These are phyloP conservation scores for Hypomecis atomaria DNA, from an alignment of 2,888 invertebrate species.

Conservation along the genomic window DNA sequence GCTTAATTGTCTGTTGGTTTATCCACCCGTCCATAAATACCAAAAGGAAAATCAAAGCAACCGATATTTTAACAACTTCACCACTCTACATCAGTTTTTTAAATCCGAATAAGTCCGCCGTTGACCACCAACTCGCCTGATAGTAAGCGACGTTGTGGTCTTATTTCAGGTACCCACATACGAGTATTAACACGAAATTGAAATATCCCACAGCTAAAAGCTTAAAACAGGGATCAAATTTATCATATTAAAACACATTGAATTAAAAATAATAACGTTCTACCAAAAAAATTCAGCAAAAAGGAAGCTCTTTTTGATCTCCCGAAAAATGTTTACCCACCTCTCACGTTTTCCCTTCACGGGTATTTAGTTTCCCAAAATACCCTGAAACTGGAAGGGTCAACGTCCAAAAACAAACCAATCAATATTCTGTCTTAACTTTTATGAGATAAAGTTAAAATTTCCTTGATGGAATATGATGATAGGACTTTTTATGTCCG, in stretches of 20 bases:
- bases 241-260: conserved; percentile 1
- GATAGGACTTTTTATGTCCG: conserved; percentile 1
- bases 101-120: too few species aligned
- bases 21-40: too few species aligned
- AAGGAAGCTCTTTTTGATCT: conserved; percentile 7
- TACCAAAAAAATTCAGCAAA: background rate
- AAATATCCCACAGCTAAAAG: too few species aligned
- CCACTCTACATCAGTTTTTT: too few species aligned
- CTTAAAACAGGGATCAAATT: background rate
- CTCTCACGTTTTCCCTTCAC: conserved; percentile 30
- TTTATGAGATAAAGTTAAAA: background rate
- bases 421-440: conserved; percentile 9
- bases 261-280: background rate
- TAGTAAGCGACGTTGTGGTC: too few species aligned
- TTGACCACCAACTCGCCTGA: too few species aligned
- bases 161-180: too few species aligned
- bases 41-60: too few species aligned
- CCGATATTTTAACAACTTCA: too few species aligned
- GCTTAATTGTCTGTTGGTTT: too few species aligned
- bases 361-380: conserved; percentile 33
- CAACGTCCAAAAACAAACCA: background rate
- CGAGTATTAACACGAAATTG: too few species aligned
- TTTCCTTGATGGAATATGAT: conserved; percentile 1
- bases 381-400: conserved; percentile 1
- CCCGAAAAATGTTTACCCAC: conserved; percentile 29